phyloP scores from a whole-genome alignment of 2,888 invertebrate genomes.

The Colletes collaris region DNA sequence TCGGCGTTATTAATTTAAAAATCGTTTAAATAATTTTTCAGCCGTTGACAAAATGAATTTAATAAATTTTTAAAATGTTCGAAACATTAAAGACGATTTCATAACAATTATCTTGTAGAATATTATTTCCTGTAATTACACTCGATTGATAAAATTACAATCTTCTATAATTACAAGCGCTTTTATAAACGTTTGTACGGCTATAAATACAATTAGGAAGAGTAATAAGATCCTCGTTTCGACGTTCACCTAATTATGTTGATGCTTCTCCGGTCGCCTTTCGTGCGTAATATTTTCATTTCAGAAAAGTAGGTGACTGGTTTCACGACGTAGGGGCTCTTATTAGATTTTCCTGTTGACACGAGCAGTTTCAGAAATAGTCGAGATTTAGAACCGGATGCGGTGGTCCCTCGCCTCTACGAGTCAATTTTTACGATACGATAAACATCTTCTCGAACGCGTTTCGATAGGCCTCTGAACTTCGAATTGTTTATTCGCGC shows the following conservation, averaged over 20 bases:
- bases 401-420: not conserved
- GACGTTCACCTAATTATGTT: conserved; percentile 23
- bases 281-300: conserved; percentile 16
- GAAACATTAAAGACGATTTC: too few species aligned
- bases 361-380: conserved; percentile 32
- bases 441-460: not conserved
- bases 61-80: too few species aligned
- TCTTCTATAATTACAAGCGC: not conserved
- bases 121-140: not conserved
- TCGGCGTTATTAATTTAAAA: too few species aligned
- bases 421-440: conserved; percentile 5
- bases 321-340: not conserved
- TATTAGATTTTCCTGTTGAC: conserved; percentile 31
- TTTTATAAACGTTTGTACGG: not conserved
- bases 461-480: not conserved
- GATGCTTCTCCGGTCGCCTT: conserved; percentile 7
- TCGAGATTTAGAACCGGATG: conserved; percentile 32
- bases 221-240: conserved; percentile 12
- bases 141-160: too few species aligned
- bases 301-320: conserved; percentile 25
- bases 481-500: too few species aligned
- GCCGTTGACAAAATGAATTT: too few species aligned
- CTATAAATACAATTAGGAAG: not conserved
- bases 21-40: too few species aligned
- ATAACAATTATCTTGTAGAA: not conserved